Base-by-base conservation (phyloP, 2,797 vertebrate species). In the Diplodus sargus region DNA sequence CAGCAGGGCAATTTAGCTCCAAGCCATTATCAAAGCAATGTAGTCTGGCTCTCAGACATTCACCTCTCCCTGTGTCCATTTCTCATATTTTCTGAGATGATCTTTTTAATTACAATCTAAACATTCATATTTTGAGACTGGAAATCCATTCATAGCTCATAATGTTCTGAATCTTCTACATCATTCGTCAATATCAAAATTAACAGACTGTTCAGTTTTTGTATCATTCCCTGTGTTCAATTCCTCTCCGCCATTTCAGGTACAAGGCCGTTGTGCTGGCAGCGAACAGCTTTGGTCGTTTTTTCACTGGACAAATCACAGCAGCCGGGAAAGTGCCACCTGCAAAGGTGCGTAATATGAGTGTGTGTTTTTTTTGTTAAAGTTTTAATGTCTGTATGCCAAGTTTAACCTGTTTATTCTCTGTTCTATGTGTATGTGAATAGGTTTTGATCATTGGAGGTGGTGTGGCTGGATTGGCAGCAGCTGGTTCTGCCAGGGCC, bases 211-310 rank as follows among this genome's bases (percentile, higher is more conserved):
- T 45, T 60, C 4, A 17, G 7, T 57, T 49, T 57, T 20, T 62
- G 1, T 23, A 7, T 58, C 2, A 62, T 25, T 45, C 57, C 20
- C 47, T 25, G 13, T 62, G 12, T 60, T n/a, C 16, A 25, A 39
- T 18, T 49, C 1, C 51, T 57, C 8, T 86, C 28, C 52, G 10
- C 86, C 78, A 71, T 89, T 82, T 74, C 92, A 99, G 98, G 52
- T 99, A 99, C 90, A 99, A 99, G 91, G 95, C 98, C 1, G 98
- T 99, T 25, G 96, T 99, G 16, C 81, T 99, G 90, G 98, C 98
- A 86, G 98, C 98, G 22, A 98, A 99, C 95, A 95, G 95, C 90
- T 96, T 96, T 59, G 96, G 96, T 4, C 93, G 96, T 5, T 96
- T 96, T 86, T 96, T 96, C 89, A 96, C 96, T 0, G 96, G 92